A percentile compares a stretch with the other conserved stretches of the same genome.
Evolutionary conservation across 2,113 vertebrate species (phyloP).

Genomic region (Chaenocephalus aceratus): DNA sequence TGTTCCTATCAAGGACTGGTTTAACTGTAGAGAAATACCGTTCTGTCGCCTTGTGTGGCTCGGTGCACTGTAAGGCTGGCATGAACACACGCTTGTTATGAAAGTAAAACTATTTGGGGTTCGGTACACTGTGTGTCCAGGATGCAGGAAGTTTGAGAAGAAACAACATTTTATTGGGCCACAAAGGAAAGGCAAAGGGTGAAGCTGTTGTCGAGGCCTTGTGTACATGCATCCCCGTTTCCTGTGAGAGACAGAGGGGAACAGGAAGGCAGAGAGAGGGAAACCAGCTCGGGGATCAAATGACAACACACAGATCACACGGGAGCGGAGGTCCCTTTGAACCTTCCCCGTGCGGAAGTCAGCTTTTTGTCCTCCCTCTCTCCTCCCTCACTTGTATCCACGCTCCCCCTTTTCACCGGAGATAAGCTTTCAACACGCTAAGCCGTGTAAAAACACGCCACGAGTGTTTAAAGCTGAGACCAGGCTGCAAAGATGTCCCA

Average conservation of each 20-base stretch:
- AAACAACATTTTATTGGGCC: slow-evolving; percentile 45
- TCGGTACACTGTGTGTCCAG: slow-evolving; percentile 16
- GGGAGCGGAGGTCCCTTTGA: slow-evolving; percentile 68
- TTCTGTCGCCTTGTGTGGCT: neutral
- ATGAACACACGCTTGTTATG: neutral
- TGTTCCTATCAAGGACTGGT: neutral
- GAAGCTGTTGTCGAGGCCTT: slow-evolving; percentile 48
- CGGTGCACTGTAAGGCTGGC: neutral
- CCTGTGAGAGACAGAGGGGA: slow-evolving; percentile 53
- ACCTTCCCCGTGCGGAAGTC: slow-evolving; percentile 61
- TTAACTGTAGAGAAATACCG: neutral
- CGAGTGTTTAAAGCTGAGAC: slow-evolving; percentile 51
- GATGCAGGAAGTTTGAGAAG: slow-evolving; percentile 48
- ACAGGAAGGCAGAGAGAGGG: slow-evolving; percentile 51
- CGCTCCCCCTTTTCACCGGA: slow-evolving; percentile 53
- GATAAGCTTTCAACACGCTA: slow-evolving; percentile 68
- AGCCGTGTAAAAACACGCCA: slow-evolving; percentile 72
- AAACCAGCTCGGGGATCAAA: slow-evolving; percentile 66
- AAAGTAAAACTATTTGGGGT: slow-evolving; percentile 28
- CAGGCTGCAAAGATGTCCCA: slow-evolving; percentile 57
- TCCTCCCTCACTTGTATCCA: slow-evolving; percentile 38
- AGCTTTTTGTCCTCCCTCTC: slow-evolving; percentile 41
- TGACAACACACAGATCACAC: slow-evolving; percentile 72
- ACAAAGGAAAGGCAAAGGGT: slow-evolving; percentile 40
- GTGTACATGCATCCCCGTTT: slow-evolving; percentile 43